Evolutionary conservation across 2,888 invertebrate genomes (phyloP).

Genomic region (Brenthis daphne): DNA sequence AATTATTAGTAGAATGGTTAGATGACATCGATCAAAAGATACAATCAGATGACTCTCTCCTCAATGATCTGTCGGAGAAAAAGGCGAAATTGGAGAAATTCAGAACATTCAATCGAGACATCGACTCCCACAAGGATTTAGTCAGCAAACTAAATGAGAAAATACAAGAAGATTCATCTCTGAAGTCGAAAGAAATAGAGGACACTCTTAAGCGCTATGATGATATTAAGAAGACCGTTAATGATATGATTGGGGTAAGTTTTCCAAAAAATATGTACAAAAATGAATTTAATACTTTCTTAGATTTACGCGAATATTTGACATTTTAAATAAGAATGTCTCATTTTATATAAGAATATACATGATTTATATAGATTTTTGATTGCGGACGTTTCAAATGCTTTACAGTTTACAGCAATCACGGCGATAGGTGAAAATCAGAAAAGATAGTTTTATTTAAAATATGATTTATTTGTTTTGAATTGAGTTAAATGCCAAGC

Average conservation of each 20-base stretch:
- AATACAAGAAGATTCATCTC: conserved; percentile 85
- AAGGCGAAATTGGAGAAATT: conserved; percentile 94
- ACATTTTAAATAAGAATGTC: too few relatives aligned
- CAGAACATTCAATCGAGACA: conserved; percentile 90
- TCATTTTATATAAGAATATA: too few relatives aligned
- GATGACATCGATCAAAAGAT: conserved; percentile 93
- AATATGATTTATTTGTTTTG: too few relatives aligned
- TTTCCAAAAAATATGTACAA: background rate
- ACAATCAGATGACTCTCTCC: conserved; percentile 86
- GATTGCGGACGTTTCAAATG: too few relatives aligned
- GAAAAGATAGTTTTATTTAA: too few relatives aligned
- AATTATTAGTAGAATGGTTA: conserved; percentile 92
- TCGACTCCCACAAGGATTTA: conserved; percentile 89
- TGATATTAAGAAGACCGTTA: conserved; percentile 84
- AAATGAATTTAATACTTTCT: background rate
- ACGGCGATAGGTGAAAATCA: too few relatives aligned
- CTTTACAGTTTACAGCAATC: too few relatives aligned
- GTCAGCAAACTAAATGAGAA: conserved; percentile 89
- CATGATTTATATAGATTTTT: too few relatives aligned
- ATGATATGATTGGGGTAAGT: conserved; percentile 85
- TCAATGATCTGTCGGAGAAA: conserved; percentile 95
- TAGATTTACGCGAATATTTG: background rate
- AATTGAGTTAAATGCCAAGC: too few relatives aligned
- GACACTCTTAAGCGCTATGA: conserved; percentile 88
- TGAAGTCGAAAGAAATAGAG: conserved; percentile 86